These are phyloP conservation scores for Clarias gariepinus DNA, from an alignment of 2,113 vertebrate genomes.

Conservation along the genomic window DNA sequence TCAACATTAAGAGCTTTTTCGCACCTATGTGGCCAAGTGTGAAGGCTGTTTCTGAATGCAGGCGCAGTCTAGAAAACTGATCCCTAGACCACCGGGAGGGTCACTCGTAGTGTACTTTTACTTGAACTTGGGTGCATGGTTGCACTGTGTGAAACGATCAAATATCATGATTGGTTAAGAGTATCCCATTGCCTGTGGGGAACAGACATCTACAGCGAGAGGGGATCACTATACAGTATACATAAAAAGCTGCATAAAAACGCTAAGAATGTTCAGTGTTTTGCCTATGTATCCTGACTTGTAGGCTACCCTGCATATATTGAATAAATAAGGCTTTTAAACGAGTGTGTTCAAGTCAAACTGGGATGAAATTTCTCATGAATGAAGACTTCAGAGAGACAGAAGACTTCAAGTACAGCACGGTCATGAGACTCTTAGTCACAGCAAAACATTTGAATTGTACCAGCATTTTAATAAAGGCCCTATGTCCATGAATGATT, in stretches of 20 bases:
- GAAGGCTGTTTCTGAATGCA: background rate
- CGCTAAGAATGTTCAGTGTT: too few relatives aligned
- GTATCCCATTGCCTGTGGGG: background rate
- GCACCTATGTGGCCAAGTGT: slow-evolving; percentile 1
- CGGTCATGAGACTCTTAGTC: too few relatives aligned
- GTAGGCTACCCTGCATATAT: background rate
- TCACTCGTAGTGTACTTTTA: background rate
- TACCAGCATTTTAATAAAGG: too few relatives aligned
- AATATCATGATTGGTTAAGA: background rate
- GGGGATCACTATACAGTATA: background rate
- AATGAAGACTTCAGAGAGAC: too few relatives aligned
- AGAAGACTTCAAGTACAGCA: too few relatives aligned
- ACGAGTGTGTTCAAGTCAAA: background rate
- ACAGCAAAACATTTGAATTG: too few relatives aligned
- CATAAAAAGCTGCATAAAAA: too few relatives aligned
- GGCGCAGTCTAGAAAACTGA: background rate
- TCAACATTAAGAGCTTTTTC: background rate
- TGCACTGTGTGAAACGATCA: background rate
- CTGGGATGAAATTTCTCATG: too few relatives aligned
- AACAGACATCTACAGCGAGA: background rate
- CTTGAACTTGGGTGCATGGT: background rate
- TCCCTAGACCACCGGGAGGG: background rate
- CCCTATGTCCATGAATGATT: too few relatives aligned
- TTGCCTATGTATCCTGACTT: too few relatives aligned
- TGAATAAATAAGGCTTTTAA: background rate